These are phyloP conservation scores for Alexandromys fortis DNA, from an alignment of 2,113 vertebrate genomes.

Conservation along the genomic window DNA sequence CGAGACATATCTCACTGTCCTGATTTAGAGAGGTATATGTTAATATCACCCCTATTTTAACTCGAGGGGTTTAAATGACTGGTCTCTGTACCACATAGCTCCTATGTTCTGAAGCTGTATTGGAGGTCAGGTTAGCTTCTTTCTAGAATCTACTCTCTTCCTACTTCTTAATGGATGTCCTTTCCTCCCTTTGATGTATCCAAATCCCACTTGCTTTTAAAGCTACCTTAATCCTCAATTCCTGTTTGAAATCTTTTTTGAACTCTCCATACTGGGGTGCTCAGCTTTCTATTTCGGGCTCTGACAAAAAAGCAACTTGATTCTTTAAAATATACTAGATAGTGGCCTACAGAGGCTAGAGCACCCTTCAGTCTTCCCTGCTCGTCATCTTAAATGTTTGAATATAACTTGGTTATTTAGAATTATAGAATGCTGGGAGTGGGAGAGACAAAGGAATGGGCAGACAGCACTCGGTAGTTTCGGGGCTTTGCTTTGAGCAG, in stretches of 20 bases:
- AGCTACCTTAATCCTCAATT: neutral
- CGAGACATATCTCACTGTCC: neutral
- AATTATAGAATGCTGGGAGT: neutral
- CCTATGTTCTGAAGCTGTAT: neutral
- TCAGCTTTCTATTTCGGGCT: neutral
- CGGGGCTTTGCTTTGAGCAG: neutral
- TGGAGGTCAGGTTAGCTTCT: neutral
- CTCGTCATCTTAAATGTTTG: neutral
- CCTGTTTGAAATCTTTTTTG: neutral
- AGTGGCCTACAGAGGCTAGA: neutral
- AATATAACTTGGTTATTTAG: constrained; percentile 22
- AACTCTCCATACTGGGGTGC: neutral
- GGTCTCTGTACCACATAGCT: neutral
- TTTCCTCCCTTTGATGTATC: constrained; percentile 36
- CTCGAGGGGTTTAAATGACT: neutral
- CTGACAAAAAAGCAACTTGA: neutral
- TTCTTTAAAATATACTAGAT: neutral
- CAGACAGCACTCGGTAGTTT: neutral
- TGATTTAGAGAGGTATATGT: constrained; percentile 15
- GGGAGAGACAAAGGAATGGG: neutral
- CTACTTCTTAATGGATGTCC: neutral
- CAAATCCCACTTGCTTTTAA: neutral
- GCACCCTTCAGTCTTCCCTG: neutral
- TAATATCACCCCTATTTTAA: neutral
- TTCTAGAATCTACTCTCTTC: neutral